Conservation (phyloP, 2,797 vertebrate species). For the Neosalanx taihuensis region DNA sequence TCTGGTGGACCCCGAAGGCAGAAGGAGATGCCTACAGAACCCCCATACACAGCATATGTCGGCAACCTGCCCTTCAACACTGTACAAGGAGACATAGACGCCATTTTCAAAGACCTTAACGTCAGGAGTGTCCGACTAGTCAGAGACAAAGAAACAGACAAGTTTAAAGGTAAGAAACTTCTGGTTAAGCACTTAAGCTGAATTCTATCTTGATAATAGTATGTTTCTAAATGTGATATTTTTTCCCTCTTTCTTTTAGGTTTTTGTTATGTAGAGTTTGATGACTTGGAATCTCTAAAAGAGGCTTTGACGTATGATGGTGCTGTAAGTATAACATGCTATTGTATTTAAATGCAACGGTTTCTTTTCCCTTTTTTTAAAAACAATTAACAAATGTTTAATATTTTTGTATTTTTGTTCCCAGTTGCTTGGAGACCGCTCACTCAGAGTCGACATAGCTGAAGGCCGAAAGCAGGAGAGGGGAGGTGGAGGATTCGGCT, state of each 20-base stretch:
- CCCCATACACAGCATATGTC: slow-evolving; percentile 95
- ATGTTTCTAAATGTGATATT: neutral
- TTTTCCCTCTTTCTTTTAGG: slow-evolving; percentile 66
- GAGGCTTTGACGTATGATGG: slow-evolving; percentile 95
- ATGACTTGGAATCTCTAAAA: slow-evolving; percentile 95
- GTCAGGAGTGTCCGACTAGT: slow-evolving; percentile 94
- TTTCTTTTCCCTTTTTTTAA: neutral
- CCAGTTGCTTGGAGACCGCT: slow-evolving; percentile 84
- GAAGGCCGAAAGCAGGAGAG: slow-evolving; percentile 95
- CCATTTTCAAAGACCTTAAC: slow-evolving; percentile 94
- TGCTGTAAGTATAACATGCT: slow-evolving; percentile 84
- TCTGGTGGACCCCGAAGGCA: slow-evolving; percentile 84
- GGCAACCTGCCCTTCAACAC: slow-evolving; percentile 97
- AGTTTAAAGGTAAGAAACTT: slow-evolving; percentile 90
- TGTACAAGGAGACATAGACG: slow-evolving; percentile 97
- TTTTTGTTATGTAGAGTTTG: slow-evolving; percentile 99
- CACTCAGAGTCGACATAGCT: slow-evolving; percentile 95
- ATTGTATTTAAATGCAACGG: neutral
- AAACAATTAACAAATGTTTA: neutral
- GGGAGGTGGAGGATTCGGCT: slow-evolving; percentile 85
- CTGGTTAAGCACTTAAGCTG: neutral
- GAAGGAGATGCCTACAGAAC: slow-evolving; percentile 94
- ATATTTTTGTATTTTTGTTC: neutral
- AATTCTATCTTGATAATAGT: neutral
- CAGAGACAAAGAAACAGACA: slow-evolving; percentile 98